Percentiles rank a stretch among this genome's conserved stretches.
These are phyloP conservation scores for Brachirus orientalis DNA, from an alignment of 2,113 vertebrate species.

Conservation along the genomic window DNA sequence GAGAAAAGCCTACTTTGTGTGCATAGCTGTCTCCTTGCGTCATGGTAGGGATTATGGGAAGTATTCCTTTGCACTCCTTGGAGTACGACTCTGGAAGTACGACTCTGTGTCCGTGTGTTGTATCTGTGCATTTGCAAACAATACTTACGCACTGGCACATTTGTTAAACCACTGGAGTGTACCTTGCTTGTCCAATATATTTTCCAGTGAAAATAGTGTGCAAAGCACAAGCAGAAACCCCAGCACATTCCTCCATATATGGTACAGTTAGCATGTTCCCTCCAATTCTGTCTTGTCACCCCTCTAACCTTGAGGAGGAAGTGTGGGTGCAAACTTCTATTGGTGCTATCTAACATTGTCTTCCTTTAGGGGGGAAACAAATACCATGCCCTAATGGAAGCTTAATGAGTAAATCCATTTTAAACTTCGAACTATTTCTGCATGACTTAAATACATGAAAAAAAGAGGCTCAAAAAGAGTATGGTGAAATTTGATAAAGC, in stretches of 20 bases:
- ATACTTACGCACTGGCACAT: conserved; percentile 3
- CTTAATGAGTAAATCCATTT: conserved; percentile 19
- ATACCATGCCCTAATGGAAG: conserved; percentile 18
- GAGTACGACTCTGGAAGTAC: conserved; percentile 40
- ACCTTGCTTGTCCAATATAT: not conserved
- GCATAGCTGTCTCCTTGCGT: conserved; percentile 74
- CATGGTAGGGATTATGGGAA: conserved; percentile 67
- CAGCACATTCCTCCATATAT: not conserved
- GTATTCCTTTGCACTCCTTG: conserved; percentile 60
- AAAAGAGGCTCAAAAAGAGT: no score
- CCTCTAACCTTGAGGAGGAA: conserved; percentile 60
- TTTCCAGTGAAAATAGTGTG: conserved; percentile 5
- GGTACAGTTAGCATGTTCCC: conserved; percentile 10
- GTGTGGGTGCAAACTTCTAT: conserved; percentile 45
- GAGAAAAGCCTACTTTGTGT: conserved; percentile 65
- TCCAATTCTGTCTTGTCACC: conserved; percentile 18
- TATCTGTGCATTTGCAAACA: conserved; percentile 6
- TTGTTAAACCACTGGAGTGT: not conserved
- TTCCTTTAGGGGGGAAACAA: conserved; percentile 58
- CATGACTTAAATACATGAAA: not conserved
- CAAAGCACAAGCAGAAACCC: conserved; percentile 8
- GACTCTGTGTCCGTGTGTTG: conserved; percentile 28
- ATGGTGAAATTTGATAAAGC: no score
- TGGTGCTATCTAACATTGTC: conserved; percentile 37
- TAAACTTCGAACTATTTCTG: not conserved